Base-by-base conservation (phyloP, 2,888 invertebrate species). In the Chrysina gloriosa region DNA sequence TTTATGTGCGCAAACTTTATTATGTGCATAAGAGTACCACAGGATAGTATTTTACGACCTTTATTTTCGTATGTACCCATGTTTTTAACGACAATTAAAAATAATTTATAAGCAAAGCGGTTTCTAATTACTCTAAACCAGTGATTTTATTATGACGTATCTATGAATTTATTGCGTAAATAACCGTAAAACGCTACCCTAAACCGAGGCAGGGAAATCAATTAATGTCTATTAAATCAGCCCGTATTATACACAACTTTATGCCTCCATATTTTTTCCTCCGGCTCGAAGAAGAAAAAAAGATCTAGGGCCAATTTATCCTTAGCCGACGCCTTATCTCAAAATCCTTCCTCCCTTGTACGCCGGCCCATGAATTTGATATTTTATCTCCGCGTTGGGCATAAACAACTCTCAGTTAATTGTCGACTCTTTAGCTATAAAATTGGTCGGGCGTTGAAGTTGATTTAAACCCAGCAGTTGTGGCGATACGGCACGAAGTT, bases 381-480 rank as follows among this genome's bases (percentile, higher is more conserved):
- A 39, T 39, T 58, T 58, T 58, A 58, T 58, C 58, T 58, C 23
- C 2, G 25, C 11, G 39, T 39, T 9, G 11, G 58, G 39, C 34
- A 39, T 58, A 58, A 39, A 39, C 39, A 58, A 39, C 23, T 58
- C 39, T n/a, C 2, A 23, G 23, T 58, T 58, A 58, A 58, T 58
- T 58, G 58, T 58, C 25, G 39, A 34, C 23, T 19, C n/a, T 39
- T 58, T 39, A 39, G 58, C 31, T 19, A 29, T 52, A 31, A 47
- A 47, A 47, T 47, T n/a, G n/a, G 21, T 5, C 19, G 47, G 19
- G 23, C 21, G 16, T 19, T 52, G 16, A 31, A 7, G 3, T 52
- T 52, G 52, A 52, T 52, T 52, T 52, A 52, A 31, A 21, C 29
- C 16, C 16, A 16, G 31, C 11, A 14, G 2, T 52, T 52, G n/a